phyloP scores from a whole-genome alignment of 1,140 invertebrate genomes.

The Ditylenchus dipsaci region DNA sequence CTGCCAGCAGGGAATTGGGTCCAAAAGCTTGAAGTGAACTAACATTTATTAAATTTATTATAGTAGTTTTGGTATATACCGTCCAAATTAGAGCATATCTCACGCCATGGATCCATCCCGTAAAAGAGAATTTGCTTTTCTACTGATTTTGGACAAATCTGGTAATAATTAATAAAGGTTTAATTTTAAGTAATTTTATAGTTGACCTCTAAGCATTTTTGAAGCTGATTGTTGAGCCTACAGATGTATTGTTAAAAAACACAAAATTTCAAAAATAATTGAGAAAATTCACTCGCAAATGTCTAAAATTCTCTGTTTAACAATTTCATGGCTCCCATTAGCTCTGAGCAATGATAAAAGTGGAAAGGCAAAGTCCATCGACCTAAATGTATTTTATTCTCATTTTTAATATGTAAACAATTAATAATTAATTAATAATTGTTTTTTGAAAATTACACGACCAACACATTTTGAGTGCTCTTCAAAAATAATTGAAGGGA shows the following conservation, averaged over 20 bases:
- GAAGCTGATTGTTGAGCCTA: neutral
- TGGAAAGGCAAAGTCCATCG: slow-evolving; percentile 14
- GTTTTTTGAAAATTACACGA: neutral
- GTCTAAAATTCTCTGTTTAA: neutral
- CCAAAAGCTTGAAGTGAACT: neutral
- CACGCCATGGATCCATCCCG: slow-evolving; percentile 5
- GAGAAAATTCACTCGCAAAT: slow-evolving; percentile 4
- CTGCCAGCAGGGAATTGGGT: slow-evolving; percentile 2
- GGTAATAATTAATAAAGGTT: neutral
- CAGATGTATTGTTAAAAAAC: neutral
- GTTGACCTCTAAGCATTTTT: neutral
- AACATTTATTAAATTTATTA: neutral
- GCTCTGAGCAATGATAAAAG: slow-evolving; percentile 3
- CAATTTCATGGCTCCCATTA: neutral
- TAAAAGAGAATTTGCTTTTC: slow-evolving; percentile 2
- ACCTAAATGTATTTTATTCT: too few species aligned
- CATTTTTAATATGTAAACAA: neutral
- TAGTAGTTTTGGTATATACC: neutral
- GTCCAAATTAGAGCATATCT: neutral
- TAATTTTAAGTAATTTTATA: neutral
- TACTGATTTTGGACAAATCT: neutral
- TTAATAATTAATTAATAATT: neutral
- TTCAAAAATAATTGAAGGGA: neutral
- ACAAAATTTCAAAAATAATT: neutral
- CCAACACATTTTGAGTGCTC: too few species aligned